These are phyloP conservation scores for Helicorthomorpha holstii DNA, from an alignment of 1,140 invertebrate species.

Conservation along the genomic window DNA sequence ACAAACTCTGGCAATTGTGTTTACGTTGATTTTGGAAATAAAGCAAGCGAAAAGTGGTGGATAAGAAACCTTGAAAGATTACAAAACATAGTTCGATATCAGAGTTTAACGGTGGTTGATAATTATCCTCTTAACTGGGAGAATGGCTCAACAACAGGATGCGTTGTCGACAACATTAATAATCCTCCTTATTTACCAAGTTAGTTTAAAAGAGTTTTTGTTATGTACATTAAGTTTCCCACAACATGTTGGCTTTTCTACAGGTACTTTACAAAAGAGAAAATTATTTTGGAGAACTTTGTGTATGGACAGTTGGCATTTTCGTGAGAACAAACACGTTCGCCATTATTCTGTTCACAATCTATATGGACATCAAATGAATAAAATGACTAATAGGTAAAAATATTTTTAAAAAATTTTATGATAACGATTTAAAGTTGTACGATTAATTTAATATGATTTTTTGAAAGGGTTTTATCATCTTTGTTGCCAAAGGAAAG, in stretches of 20 bases:
- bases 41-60: conserved; percentile 17
- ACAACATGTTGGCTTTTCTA: neutral
- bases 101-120: conserved; percentile 19
- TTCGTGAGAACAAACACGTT: conserved; percentile 12
- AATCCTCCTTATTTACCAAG: conserved; percentile 7
- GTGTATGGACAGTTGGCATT: conserved; percentile 19
- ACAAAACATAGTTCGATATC: conserved; percentile 17
- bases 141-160: conserved; percentile 4
- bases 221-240: neutral
- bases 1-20: conserved; percentile 16
- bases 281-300: conserved; percentile 19
- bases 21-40: conserved; percentile 23
- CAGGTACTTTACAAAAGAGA: conserved; percentile 6
- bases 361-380: conserved; percentile 18
- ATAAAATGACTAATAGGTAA: conserved; percentile 4
- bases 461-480: conserved; percentile 1
- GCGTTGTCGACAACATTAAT: conserved; percentile 1
- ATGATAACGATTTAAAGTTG: neutral
- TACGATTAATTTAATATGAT: neutral
- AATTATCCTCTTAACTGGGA: neutral
- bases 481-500: conserved; percentile 1
- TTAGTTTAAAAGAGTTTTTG: conserved; percentile 1
- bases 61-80: conserved; percentile 17
- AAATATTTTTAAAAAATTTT: neutral
- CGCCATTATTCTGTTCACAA: conserved; percentile 22